A percentile compares a stretch with the other conserved stretches of the same genome.
These are phyloP conservation scores for Matsumurasca onukii DNA, from an alignment of 1,140 invertebrate genomes.

Conservation along the genomic window DNA sequence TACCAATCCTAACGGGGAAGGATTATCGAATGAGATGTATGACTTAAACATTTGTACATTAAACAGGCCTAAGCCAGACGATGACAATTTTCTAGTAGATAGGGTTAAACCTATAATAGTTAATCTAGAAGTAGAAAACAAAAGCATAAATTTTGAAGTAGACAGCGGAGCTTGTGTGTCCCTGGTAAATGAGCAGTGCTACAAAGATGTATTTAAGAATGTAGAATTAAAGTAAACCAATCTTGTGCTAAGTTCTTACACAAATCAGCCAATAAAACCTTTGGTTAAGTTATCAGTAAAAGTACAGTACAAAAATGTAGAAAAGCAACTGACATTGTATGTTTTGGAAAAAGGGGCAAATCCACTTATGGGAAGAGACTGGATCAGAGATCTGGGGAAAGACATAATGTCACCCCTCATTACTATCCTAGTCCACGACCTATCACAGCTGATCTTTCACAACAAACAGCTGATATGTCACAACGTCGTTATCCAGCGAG, in stretches of 20 bases:
- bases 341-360: slow-evolving; percentile 10
- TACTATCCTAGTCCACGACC: too few relatives aligned
- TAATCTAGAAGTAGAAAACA: not conserved
- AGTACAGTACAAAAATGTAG: not conserved
- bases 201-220: slow-evolving; percentile 6
- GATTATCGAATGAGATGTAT: not conserved
- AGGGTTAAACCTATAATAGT: not conserved
- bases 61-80: too few relatives aligned
- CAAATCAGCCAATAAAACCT: slow-evolving; percentile 10
- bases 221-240: slow-evolving; percentile 2
- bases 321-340: slow-evolving; percentile 13
- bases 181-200: slow-evolving; percentile 5
- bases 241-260: slow-evolving; percentile 13
- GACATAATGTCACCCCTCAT: too few relatives aligned
- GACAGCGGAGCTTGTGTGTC: slow-evolving; percentile 23
- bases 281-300: slow-evolving; percentile 7
- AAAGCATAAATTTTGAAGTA: not conserved
- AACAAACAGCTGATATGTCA: too few relatives aligned
- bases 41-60: not conserved
- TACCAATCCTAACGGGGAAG: too few relatives aligned
- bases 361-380: slow-evolving; percentile 14
- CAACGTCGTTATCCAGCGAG: too few relatives aligned
- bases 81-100: too few relatives aligned
- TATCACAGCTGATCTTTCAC: too few relatives aligned
- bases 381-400: slow-evolving; percentile 9